phyloP scores from a whole-genome alignment of 2,888 invertebrate genomes.

The Tetrapedia diversipes region DNA sequence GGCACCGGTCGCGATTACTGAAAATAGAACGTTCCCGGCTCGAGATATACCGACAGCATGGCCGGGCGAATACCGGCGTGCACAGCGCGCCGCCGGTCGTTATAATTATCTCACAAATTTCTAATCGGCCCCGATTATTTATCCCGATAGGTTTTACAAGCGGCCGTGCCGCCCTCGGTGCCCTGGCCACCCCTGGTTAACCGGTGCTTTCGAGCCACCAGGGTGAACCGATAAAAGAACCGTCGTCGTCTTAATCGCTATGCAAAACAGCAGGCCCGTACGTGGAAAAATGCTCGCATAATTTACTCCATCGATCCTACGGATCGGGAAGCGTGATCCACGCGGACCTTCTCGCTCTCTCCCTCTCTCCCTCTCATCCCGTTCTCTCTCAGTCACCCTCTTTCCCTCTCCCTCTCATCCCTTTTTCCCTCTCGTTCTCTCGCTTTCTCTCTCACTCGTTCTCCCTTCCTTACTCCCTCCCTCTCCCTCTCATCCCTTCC shows the following conservation, averaged over 20 bases:
- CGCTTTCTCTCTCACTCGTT: too few species aligned
- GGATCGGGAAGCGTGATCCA: slow-evolving; percentile 49
- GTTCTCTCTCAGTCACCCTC: too few species aligned
- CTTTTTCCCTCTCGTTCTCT: not conserved
- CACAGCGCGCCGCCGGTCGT: slow-evolving; percentile 21
- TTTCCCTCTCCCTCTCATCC: too few species aligned
- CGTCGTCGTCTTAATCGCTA: slow-evolving; percentile 51
- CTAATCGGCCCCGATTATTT: slow-evolving; percentile 54
- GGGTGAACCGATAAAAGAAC: slow-evolving; percentile 48
- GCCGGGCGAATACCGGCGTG: slow-evolving; percentile 9
- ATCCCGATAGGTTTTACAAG: slow-evolving; percentile 52
- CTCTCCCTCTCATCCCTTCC: too few species aligned
- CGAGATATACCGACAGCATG: slow-evolving; percentile 21
- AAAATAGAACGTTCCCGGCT: slow-evolving; percentile 33
- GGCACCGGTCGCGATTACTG: slow-evolving; percentile 33
- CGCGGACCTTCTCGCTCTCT: too few species aligned
- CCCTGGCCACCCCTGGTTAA: slow-evolving; percentile 8
- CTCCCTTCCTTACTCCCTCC: too few species aligned
- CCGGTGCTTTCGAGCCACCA: slow-evolving; percentile 38
- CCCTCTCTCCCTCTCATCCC: too few species aligned
- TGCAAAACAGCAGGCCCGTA: slow-evolving; percentile 55
- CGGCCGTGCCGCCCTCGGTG: not conserved
- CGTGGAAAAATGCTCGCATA: slow-evolving; percentile 57
- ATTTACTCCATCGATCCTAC: slow-evolving; percentile 48
- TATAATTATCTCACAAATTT: slow-evolving; percentile 52